A percentile compares a stretch with the other conserved stretches of the same genome.
Conservation (phyloP, 2,888 invertebrate genomes). For the Slavum lentiscoides region DNA sequence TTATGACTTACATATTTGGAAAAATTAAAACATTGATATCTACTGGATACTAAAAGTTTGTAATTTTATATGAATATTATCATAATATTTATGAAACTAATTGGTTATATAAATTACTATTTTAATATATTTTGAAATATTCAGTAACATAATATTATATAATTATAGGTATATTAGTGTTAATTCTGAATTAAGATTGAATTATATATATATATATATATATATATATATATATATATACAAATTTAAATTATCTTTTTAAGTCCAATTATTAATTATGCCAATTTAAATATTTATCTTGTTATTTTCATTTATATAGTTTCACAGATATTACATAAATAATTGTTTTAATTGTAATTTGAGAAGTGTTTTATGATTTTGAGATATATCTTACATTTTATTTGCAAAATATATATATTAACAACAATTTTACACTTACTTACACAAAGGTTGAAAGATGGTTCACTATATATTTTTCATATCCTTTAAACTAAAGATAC, state of each 20-base stretch:
- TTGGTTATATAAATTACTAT: neutral
- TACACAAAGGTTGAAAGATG: neutral
- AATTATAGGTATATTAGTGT: no score
- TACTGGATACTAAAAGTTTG: neutral
- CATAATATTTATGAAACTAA: neutral
- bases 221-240: no score
- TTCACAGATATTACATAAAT: neutral
- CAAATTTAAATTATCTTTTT: neutral
- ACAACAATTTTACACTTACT: conserved; percentile 9
- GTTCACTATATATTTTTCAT: neutral
- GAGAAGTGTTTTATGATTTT: neutral
- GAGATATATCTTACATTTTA: neutral
- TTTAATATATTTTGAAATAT: neutral
- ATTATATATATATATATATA: no score
- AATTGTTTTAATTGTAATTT: neutral
- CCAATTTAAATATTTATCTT: neutral
- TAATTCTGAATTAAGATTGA: no score
- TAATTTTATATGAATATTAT: neutral
- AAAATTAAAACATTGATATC: neutral
- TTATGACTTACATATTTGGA: neutral
- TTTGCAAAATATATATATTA: neutral
- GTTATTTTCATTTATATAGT: neutral
- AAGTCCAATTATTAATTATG: neutral
- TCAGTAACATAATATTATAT: neutral
- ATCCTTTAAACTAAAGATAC: neutral